Conservation (phyloP, 2,888 invertebrate species). For the Andrena chrysosceles region DNA sequence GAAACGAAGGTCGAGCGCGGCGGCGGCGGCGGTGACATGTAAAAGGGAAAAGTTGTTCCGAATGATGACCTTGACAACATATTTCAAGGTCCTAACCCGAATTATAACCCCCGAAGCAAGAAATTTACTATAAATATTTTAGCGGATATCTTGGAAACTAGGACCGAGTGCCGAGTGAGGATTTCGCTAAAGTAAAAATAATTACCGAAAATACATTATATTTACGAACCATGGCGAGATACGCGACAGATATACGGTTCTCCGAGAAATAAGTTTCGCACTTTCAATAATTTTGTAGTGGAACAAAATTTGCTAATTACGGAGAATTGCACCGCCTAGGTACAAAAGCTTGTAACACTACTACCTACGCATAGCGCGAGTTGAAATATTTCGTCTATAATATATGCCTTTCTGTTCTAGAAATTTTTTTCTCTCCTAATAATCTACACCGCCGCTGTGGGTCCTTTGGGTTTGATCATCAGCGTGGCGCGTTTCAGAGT, state of each 20-base stretch:
- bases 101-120: too few species aligned
- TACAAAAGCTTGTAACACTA: background rate
- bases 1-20: too few species aligned
- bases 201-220: slow-evolving; percentile 8
- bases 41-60: too few species aligned
- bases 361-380: background rate
- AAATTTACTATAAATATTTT: too few species aligned
- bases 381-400: background rate
- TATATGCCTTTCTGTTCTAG: slow-evolving; percentile 10
- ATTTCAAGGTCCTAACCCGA: too few species aligned
- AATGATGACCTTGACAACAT: too few species aligned
- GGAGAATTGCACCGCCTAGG: slow-evolving; percentile 5
- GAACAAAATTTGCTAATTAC: slow-evolving; percentile 30
- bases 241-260: background rate
- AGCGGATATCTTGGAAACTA: too few species aligned
- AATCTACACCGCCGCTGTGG: slow-evolving; percentile 78
- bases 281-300: background rate
- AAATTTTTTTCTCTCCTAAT: background rate
- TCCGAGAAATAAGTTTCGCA: background rate
- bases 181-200: too few species aligned
- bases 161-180: too few species aligned
- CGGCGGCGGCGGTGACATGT: too few species aligned
- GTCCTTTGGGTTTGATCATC: slow-evolving; percentile 95
- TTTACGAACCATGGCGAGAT: background rate
- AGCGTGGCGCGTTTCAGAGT: slow-evolving; percentile 94